phyloP scores from a whole-genome alignment of 2,888 invertebrate genomes.

The Palloptera scutellata region DNA sequence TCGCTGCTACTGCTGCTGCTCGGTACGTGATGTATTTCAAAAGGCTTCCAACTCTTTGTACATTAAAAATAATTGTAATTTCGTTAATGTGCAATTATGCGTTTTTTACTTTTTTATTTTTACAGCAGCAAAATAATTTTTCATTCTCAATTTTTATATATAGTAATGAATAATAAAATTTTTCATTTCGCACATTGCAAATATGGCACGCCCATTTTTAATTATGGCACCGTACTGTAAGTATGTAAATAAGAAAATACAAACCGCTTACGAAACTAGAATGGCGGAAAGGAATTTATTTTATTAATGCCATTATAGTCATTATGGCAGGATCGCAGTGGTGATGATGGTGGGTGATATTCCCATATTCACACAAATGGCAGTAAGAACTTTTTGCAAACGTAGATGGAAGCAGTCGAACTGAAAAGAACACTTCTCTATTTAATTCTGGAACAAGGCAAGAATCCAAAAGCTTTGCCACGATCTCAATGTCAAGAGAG shows the following conservation, averaged over 20 bases:
- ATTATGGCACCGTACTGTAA: neutral
- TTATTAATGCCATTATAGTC: too few species aligned
- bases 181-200: slow-evolving; percentile 34
- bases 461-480: too few species aligned
- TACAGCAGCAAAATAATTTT: slow-evolving; percentile 6
- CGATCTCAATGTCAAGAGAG: too few species aligned
- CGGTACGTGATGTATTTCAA: slow-evolving; percentile 20
- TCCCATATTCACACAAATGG: neutral
- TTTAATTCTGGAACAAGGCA: too few species aligned
- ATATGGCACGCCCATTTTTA: neutral
- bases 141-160: slow-evolving; percentile 24
- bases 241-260: too few species aligned
- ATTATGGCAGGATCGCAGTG: neutral
- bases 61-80: slow-evolving; percentile 31
- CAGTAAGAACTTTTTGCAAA: too few species aligned
- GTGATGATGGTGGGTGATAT: neutral
- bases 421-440: too few species aligned
- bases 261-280: too few species aligned
- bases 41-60: slow-evolving; percentile 20
- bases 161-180: slow-evolving; percentile 38
- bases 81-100: slow-evolving; percentile 32
- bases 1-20: neutral
- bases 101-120: slow-evolving; percentile 10
- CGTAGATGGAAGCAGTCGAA: too few species aligned
- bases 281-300: too few species aligned